These are phyloP conservation scores for Triops longicaudatus DNA, from an alignment of 1,140 invertebrate species.

Conservation along the genomic window DNA sequence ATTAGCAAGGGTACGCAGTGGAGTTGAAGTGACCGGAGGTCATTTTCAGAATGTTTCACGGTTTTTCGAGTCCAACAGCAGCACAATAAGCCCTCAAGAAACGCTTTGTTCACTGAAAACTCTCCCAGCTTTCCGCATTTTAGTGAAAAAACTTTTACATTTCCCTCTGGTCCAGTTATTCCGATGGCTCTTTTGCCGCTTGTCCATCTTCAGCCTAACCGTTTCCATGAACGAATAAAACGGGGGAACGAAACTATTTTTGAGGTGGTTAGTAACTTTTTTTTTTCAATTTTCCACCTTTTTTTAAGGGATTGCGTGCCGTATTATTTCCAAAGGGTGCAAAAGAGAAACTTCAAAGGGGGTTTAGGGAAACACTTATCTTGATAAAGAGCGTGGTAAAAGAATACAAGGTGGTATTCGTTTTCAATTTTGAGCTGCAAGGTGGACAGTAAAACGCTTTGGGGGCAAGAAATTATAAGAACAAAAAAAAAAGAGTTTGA, in stretches of 20 bases:
- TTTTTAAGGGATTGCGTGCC: neutral
- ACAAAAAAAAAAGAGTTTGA: neutral
- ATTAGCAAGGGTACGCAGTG: neutral
- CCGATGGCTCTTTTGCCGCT: no score
- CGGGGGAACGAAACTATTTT: neutral
- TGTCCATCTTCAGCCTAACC: no score
- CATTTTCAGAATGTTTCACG: no score
- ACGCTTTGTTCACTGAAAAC: no score
- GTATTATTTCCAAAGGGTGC: neutral
- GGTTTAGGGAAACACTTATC: neutral
- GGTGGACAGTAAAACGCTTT: neutral
- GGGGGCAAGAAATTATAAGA: neutral
- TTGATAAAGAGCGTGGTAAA: neutral
- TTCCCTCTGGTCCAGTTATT: no score
- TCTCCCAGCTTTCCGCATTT: no score
- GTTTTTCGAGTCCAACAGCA: no score
- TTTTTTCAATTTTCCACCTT: neutral
- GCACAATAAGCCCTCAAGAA: no score
- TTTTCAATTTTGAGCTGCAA: neutral
- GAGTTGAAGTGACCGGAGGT: neutral
- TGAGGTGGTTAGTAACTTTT: neutral
- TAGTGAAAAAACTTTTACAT: no score
- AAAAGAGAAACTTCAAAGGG: neutral
- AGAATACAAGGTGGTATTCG: neutral
- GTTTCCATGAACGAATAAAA: no score